phyloP scores from a whole-genome alignment of 2,797 vertebrate species.

The Manis javanica region DNA sequence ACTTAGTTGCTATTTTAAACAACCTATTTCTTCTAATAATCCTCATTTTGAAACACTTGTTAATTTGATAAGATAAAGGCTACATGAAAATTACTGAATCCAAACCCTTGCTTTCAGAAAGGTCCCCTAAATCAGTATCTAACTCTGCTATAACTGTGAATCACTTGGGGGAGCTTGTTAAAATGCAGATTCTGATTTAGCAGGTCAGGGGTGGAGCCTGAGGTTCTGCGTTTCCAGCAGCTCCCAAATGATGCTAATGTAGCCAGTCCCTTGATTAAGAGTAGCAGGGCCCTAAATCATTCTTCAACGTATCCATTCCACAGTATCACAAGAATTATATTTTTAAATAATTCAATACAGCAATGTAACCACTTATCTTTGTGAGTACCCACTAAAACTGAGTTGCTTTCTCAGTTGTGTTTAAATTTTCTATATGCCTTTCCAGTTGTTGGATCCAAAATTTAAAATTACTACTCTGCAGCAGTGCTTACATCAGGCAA shows the following conservation, averaged over 20 bases:
- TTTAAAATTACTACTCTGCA: slow-evolving; percentile 7
- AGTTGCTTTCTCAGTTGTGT: neutral
- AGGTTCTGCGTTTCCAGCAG: neutral
- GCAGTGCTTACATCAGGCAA: neutral
- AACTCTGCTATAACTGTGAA: neutral
- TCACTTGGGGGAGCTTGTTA: neutral
- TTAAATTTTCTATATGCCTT: slow-evolving; percentile 6
- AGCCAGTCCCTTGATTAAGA: neutral
- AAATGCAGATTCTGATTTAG: slow-evolving; percentile 12
- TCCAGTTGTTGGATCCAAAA: slow-evolving; percentile 12
- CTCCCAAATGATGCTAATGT: neutral
- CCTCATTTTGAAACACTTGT: neutral
- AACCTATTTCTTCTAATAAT: slow-evolving; percentile 17
- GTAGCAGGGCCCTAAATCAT: neutral
- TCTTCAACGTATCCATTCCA: neutral
- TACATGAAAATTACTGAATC: neutral
- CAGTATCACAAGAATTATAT: neutral
- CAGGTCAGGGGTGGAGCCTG: neutral
- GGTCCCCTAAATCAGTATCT: neutral
- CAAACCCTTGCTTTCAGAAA: slow-evolving; percentile 35
- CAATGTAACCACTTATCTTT: neutral
- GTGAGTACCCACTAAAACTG: neutral
- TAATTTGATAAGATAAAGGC: slow-evolving; percentile 15
- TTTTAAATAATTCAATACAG: neutral
- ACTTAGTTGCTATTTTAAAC: slow-evolving; percentile 31